Base-by-base conservation (phyloP, 2,888 invertebrate species). In the Galeopsomyia nigrocyanea region DNA sequence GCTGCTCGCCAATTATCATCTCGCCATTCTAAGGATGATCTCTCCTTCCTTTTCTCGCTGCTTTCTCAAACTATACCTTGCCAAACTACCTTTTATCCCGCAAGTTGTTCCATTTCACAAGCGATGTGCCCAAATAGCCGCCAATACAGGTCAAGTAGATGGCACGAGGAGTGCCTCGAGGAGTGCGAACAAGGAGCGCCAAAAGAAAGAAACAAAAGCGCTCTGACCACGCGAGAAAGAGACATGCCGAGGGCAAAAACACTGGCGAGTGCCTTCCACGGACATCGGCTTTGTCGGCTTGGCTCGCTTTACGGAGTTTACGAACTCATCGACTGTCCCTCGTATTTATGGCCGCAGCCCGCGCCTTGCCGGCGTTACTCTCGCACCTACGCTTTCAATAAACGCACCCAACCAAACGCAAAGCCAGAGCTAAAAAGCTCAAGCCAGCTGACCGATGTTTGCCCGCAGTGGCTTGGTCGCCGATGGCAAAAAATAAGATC, bases 221-320 rank as follows among this genome's bases (percentile, higher is more conserved):
- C 3, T 31, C n/a, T n/a, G 31, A 7, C 31, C 31, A 31, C 31
- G 31, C 70, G 49, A 62, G 62, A 50, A 71, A 68, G 77, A 78
- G 71, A 70, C 73, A 75, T 78, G 76, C 73, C 75, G 76, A 78
- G 78, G 77, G 81, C 80, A 83, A 84, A 83, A 82, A 83, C 80
- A 76, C 74, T 74, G 81, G 79, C 82, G 80, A 82, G 76, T 77
- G 78, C 79, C 68, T 64, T 60, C 68, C 74, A 57, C 79, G 76
- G 79, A 80, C 82, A 82, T 82, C 79, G 80, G 82, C 86, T 86
- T 86, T 86, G 86, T 86, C 86, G 86, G 86, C 86, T 79, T 39
- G 80, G 73, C 77, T 79, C 80, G 84, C 84, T 86, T 86, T 86
- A 86, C n/a, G n/a, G n/a, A n/a, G 86, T 86, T 86, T 84, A 86